Conservation (phyloP, 2,113 vertebrate genomes). For the Papio anubis region DNA sequence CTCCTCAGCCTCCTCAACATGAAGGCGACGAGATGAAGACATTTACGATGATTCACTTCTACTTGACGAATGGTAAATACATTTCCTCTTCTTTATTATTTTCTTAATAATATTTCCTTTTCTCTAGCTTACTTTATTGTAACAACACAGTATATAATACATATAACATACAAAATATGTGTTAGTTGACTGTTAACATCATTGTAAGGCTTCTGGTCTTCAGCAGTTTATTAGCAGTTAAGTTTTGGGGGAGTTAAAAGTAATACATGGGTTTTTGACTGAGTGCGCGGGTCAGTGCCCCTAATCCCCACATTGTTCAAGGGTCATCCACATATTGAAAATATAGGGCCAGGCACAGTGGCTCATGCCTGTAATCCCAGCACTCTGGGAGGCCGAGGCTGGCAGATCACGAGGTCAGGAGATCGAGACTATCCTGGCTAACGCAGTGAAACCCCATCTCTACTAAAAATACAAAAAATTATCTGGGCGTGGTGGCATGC, state of each 20-base stretch:
- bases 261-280: not conserved
- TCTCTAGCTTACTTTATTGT: not conserved
- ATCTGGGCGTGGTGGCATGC: no score
- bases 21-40: not conserved
- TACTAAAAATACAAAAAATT: no score
- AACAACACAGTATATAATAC: not conserved
- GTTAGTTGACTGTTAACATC: not conserved
- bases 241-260: not conserved
- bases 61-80: not conserved
- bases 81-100: not conserved
- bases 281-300: not conserved
- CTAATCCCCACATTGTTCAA: not conserved
- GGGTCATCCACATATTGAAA: not conserved
- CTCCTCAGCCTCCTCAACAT: not conserved
- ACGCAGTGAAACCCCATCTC: no score
- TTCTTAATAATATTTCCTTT: not conserved
- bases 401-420: no score
- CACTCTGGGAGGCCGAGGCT: no score
- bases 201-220: not conserved
- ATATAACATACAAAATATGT: not conserved
- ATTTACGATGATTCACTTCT: not conserved
- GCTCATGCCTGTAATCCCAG: no score
- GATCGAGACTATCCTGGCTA: no score
- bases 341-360: not conserved
- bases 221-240: not conserved